Percentiles rank a stretch among this genome's conserved stretches.
These are phyloP conservation scores for Ciconia maguari DNA, from an alignment of 2,113 vertebrate species.

Conservation along the genomic window DNA sequence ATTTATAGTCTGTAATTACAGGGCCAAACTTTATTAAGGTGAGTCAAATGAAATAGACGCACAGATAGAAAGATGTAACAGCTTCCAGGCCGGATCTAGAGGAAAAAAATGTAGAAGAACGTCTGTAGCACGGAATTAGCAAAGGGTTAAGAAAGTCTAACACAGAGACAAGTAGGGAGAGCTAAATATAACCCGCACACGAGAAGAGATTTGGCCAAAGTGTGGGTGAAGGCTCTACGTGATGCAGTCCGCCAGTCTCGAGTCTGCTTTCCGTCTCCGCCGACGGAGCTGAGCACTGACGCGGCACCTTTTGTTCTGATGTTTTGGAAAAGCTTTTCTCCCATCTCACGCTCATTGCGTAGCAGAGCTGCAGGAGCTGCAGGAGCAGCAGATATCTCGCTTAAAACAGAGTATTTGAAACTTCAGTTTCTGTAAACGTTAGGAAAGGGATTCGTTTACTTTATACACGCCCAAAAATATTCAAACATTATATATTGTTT, in stretches of 20 bases:
- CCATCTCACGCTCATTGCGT: rapidly evolving
- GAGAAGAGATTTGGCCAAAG: neutral
- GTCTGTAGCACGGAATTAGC: neutral
- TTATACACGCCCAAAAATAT: too few relatives aligned
- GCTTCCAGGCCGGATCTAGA: neutral
- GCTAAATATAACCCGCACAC: neutral
- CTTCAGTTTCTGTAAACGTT: neutral
- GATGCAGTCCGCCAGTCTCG: neutral
- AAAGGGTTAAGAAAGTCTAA: neutral
- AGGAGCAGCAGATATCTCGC: neutral
- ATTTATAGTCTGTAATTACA: neutral
- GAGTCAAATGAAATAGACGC: neutral
- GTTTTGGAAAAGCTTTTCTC: neutral
- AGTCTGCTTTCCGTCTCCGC: neutral
- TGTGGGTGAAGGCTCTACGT: neutral
- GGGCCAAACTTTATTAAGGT: neutral
- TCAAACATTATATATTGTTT: neutral
- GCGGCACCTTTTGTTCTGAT: neutral
- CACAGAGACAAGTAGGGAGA: neutral
- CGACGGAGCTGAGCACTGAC: neutral
- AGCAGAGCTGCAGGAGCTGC: neutral
- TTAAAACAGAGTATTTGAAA: neutral
- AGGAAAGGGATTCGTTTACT: neutral
- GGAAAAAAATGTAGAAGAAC: neutral
- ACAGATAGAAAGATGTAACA: neutral